Base-by-base conservation (phyloP, 2,888 invertebrate genomes). In the Selenia dentaria region DNA sequence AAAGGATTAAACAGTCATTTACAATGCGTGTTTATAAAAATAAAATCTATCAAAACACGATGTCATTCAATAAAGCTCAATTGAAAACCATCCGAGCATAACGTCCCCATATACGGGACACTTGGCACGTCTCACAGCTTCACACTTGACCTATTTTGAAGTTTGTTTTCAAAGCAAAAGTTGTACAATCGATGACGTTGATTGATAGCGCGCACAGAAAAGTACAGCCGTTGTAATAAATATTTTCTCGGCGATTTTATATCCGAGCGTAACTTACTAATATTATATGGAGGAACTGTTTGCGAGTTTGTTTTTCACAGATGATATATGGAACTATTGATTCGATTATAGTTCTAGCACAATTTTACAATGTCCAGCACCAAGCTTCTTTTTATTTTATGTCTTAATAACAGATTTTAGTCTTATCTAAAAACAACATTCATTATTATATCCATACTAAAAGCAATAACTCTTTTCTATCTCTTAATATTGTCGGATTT, bases 161-260 rank as follows among this genome's bases (percentile, higher is more conserved):
- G 53, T 58, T 58, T 58, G 57, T 58, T 58, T 53, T 56, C 51
- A 48, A 55, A 48, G 48, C 52, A 56, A 54, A 58, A 57, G 44
- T 59, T 59, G 52, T 53, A 49, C 51, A 57, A 54, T 51, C 35
- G 52, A 42, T 38, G 59, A 53, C 57, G 32, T 49, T 51, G 59
- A 59, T 59, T 52, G 59, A 59, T 57, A 48, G 28, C 27, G 25
- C 26, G 16, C 36, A 54, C 41, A 50, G 48, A 46, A 55, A 55
- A 55, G 55, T 55, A 46, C 36, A 18, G 25, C n/a, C n/a, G n/a
- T n/a, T 29, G 18, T 22, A 25, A 25, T 25, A 25, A 25, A 25
- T 25, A 25, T 24, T 24, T n/a, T 24, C 18, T 18, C 18, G 24
- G 3, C 24, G 2, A 24, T 24, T 24, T 24, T 18, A 18, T 18